phyloP scores from a whole-genome alignment of 2,888 invertebrate species.

The Tipula helvola region DNA sequence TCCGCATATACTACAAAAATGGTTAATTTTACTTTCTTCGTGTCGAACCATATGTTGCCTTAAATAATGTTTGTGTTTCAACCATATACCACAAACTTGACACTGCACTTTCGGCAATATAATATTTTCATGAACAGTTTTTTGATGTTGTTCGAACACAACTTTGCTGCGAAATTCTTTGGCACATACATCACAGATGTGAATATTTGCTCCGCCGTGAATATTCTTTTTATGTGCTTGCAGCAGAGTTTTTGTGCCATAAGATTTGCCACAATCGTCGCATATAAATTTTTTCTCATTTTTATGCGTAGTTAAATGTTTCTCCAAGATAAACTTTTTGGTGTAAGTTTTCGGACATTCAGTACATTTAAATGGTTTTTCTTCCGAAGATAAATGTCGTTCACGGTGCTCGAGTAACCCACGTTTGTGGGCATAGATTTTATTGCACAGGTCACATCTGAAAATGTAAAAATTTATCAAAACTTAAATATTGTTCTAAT shows the following conservation, averaged over 20 bases:
- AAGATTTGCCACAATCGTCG: neutral
- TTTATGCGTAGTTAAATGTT: neutral
- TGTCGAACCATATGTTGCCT: conserved; percentile 31
- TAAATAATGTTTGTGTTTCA: conserved; percentile 30
- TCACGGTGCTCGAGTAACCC: neutral
- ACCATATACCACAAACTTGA: conserved; percentile 30
- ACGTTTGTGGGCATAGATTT: neutral
- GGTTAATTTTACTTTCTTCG: conserved; percentile 24
- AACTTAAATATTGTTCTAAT: neutral
- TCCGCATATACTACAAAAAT: conserved; percentile 29
- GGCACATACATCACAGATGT: conserved; percentile 27
- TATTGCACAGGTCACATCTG: conserved; percentile 6
- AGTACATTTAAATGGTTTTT: neutral
- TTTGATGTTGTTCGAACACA: conserved; percentile 27
- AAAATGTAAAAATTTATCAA: neutral
- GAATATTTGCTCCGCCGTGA: neutral
- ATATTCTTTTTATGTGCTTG: conserved; percentile 26
- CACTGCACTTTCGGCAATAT: conserved; percentile 30
- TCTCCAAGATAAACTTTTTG: neutral
- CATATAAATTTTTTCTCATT: neutral
- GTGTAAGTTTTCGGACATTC: neutral
- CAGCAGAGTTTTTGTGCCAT: conserved; percentile 19
- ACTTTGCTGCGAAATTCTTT: conserved; percentile 30
- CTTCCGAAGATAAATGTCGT: neutral
- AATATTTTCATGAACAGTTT: conserved; percentile 27